Conservation (phyloP, 2,888 invertebrate genomes). For the Pseudococcus jackbeardsleyi region DNA sequence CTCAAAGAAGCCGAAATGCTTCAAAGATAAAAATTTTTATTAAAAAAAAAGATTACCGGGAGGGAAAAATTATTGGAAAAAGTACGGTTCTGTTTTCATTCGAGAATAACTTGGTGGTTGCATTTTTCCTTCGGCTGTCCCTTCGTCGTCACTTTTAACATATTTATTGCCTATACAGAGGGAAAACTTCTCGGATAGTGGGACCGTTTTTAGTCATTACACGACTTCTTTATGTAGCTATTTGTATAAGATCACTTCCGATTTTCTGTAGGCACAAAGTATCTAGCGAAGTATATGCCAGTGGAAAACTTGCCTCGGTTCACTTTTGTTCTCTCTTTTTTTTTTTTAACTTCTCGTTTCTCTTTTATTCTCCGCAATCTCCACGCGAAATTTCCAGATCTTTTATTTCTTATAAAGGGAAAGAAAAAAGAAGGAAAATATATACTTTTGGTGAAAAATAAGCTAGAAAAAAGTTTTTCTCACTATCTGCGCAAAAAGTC, state of each 20-base stretch:
- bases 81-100: not conserved
- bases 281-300: not conserved
- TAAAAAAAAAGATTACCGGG: not conserved
- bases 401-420: conserved; percentile 30
- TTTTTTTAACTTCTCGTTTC: conserved; percentile 8
- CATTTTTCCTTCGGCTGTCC: not conserved
- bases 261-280: conserved; percentile 15
- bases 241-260: conserved; percentile 54
- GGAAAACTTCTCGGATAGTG: not conserved
- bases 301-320: not conserved
- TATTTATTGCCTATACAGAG: conserved; percentile 27
- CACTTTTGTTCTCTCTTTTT: conserved; percentile 26
- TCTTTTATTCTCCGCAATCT: conserved; percentile 52
- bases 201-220: conserved; percentile 49
- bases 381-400: conserved; percentile 51
- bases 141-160: conserved; percentile 40
- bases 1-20: no score
- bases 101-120: conserved; percentile 6
- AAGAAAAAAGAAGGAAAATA: not conserved
- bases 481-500: conserved; percentile 16
- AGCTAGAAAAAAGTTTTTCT: not conserved
- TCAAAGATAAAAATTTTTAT: not conserved
- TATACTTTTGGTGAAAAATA: not conserved
- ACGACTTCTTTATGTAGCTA: conserved; percentile 49
- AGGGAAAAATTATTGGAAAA: not conserved